A percentile compares a stretch with the other conserved stretches of the same genome.
Conservation (phyloP, 2,113 vertebrate genomes). For the Seriola dumerili region DNA sequence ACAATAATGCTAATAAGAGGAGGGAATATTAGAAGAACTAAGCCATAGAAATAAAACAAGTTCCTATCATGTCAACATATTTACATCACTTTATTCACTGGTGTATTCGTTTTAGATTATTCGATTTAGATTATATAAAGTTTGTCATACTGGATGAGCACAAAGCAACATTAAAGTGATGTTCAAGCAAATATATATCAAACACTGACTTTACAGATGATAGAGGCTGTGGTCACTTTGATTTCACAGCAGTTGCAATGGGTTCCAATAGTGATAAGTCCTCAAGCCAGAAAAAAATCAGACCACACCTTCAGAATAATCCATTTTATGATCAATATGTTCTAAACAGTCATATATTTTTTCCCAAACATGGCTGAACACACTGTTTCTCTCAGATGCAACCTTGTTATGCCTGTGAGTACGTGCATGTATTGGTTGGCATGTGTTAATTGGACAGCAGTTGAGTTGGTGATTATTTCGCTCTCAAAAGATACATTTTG, state of each 20-base stretch:
- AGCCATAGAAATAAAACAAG: neutral
- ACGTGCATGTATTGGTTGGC: neutral
- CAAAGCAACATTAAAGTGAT: neutral
- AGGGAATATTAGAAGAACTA: neutral
- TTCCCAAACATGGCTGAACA: too few relatives aligned
- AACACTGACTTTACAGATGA: neutral
- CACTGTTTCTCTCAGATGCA: neutral
- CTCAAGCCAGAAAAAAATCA: too few relatives aligned
- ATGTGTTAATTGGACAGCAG: slow-evolving; percentile 14
- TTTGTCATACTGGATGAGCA: neutral
- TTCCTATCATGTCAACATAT: slow-evolving; percentile 3
- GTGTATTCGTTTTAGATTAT: neutral
- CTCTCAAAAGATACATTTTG: neutral
- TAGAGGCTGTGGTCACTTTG: neutral
- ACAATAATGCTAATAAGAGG: neutral
- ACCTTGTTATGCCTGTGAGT: neutral
- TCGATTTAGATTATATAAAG: neutral
- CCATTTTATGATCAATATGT: neutral
- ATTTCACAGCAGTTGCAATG: neutral
- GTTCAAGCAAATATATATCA: neutral
- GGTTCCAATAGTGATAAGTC: neutral
- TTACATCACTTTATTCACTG: neutral
- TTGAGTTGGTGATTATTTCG: slow-evolving; percentile 9
- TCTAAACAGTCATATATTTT: neutral
- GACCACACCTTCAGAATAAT: too few relatives aligned